Percentiles rank a stretch among this genome's conserved stretches.
phyloP scores from a whole-genome alignment of 2,888 invertebrate species.

The Sarcophaga rosellei region DNA sequence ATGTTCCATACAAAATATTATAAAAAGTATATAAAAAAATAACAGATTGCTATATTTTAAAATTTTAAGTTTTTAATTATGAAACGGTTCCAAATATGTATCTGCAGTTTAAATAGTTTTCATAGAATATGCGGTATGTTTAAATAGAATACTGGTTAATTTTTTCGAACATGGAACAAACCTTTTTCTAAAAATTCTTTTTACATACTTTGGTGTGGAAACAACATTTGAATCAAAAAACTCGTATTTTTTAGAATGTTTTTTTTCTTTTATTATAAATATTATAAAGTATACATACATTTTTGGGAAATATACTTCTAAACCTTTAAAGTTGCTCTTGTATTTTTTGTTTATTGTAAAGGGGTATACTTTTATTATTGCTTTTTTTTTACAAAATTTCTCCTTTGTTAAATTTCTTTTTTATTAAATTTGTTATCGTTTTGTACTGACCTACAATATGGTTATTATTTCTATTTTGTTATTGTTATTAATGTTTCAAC shows the following conservation, averaged over 20 bases:
- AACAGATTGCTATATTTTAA: too few species aligned
- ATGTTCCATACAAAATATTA: too few species aligned
- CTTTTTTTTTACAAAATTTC: constrained; percentile 41
- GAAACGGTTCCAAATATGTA: too few species aligned
- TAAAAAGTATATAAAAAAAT: too few species aligned
- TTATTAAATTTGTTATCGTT: constrained; percentile 15
- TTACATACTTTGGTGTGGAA: neutral
- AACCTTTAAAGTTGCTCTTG: constrained; percentile 18
- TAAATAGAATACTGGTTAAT: too few species aligned
- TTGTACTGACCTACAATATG: constrained; percentile 35
- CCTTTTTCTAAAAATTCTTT: too few species aligned
- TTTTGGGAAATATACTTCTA: constrained; percentile 45
- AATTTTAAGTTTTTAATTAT: too few species aligned
- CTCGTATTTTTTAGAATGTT: constrained; percentile 33
- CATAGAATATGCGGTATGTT: too few species aligned
- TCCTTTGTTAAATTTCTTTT: constrained; percentile 12
- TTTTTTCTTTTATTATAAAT: constrained; percentile 56
- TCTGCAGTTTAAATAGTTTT: too few species aligned
- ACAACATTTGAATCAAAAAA: neutral
- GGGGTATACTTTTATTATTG: constrained; percentile 22
- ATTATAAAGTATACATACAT: constrained; percentile 58
- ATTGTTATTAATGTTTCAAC: neutral
- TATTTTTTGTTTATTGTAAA: neutral
- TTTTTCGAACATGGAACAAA: too few species aligned
- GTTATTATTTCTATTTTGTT: neutral